phyloP scores from a whole-genome alignment of 2,888 invertebrate genomes.

The Drosophila parthenogenetica region DNA sequence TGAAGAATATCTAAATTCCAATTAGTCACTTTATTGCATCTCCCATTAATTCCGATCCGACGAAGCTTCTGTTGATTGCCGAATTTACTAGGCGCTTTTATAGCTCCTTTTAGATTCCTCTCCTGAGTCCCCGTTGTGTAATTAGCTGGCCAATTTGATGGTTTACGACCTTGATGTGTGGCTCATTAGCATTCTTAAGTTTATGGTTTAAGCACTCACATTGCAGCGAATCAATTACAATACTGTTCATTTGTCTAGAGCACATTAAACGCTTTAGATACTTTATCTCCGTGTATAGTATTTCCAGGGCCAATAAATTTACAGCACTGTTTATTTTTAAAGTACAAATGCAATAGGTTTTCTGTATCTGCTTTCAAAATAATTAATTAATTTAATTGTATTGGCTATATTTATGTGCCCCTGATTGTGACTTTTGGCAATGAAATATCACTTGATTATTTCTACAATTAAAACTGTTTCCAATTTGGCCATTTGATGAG shows the following conservation, averaged over 20 bases:
- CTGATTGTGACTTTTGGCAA: slow-evolving; percentile 6
- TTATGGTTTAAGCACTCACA: slow-evolving; percentile 26
- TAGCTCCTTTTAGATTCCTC: background rate
- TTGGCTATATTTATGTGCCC: background rate
- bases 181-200: slow-evolving; percentile 37
- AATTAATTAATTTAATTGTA: too few species aligned
- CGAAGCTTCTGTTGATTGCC: slow-evolving; percentile 12
- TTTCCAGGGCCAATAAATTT: too few species aligned
- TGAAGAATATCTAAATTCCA: background rate
- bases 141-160: slow-evolving; percentile 34
- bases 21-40: slow-evolving; percentile 6
- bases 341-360: too few species aligned
- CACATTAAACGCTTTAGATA: background rate
- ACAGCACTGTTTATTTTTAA: too few species aligned
- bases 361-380: too few species aligned
- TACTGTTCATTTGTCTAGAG: slow-evolving; percentile 8
- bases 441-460: slow-evolving; percentile 32
- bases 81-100: slow-evolving; percentile 21
- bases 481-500: slow-evolving; percentile 16
- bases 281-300: too few species aligned
- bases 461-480: slow-evolving; percentile 30
- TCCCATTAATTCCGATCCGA: background rate
- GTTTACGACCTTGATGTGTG: slow-evolving; percentile 20
- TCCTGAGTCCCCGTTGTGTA: slow-evolving; percentile 6
- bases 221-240: slow-evolving; percentile 5